phyloP scores from a whole-genome alignment of 2,113 vertebrate genomes.

The Anser brachyrhynchus region DNA sequence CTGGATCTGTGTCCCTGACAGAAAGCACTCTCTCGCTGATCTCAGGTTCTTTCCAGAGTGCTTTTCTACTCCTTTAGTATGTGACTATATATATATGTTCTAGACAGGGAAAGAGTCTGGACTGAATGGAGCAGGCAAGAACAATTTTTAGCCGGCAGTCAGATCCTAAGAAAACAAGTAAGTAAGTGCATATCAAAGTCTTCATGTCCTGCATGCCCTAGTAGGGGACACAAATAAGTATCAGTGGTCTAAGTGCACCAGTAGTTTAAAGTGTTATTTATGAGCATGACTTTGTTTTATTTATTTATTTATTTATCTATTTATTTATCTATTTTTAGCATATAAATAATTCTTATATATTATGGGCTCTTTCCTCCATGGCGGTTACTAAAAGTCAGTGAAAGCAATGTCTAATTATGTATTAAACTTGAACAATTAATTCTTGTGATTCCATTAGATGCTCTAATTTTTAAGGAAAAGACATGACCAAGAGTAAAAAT shows the following conservation, averaged over 20 bases:
- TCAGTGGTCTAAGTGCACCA: neutral
- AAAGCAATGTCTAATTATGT: neutral
- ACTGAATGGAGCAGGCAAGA: neutral
- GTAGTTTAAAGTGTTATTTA: neutral
- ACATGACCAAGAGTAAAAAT: neutral
- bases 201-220: neutral
- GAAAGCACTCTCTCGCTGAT: neutral
- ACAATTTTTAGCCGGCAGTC: neutral
- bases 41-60: neutral
- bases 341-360: neutral
- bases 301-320: neutral
- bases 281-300: no score
- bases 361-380: neutral
- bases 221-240: neutral
- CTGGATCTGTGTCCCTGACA: neutral
- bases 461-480: neutral
- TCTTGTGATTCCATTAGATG: neutral
- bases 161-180: neutral
- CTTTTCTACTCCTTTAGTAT: neutral
- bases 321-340: neutral
- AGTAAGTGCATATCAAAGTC: neutral
- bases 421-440: neutral
- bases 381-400: neutral
- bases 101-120: neutral
- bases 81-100: neutral